Evolutionary conservation across 35 echinoderm and acorn worm species (phyloP).

Genomic region (Chiridota heheva): DNA sequence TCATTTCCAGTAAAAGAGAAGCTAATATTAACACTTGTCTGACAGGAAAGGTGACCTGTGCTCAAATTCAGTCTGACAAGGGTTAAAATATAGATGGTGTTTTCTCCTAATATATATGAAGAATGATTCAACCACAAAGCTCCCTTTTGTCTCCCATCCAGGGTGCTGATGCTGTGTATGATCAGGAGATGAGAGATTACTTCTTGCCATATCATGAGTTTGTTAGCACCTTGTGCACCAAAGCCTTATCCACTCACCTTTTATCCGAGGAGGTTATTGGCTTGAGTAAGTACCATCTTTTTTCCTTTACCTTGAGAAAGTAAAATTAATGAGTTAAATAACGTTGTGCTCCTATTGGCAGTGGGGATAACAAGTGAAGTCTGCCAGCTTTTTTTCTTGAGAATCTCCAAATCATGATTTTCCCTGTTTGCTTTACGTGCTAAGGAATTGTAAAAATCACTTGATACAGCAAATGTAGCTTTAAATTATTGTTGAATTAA

Average conservation of each 20-base stretch:
- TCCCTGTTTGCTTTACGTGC: no score
- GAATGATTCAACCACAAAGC: background rate
- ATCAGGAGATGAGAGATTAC: conserved; percentile 56
- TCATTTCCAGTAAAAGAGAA: no score
- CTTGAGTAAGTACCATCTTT: conserved; percentile 57
- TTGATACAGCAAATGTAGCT: background rate
- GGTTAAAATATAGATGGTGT: background rate
- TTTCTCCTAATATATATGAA: background rate
- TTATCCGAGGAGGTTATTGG: conserved; percentile 64
- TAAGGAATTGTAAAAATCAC: no score
- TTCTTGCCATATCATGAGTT: conserved; percentile 75
- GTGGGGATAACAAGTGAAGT: no score
- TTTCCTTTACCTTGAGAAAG: background rate
- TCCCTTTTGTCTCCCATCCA: conserved; percentile 12
- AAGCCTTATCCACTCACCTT: conserved; percentile 52
- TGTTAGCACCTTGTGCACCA: conserved; percentile 65
- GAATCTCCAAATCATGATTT: no score
- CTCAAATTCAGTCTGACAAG: no score
- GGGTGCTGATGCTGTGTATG: conserved; percentile 73
- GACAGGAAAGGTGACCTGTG: conserved; percentile 1
- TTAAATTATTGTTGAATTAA: background rate
- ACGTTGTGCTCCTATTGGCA: no score
- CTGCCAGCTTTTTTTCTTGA: no score
- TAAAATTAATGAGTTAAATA: conserved; percentile 6
- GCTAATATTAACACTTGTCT: no score